Evolutionary conservation across 2,888 invertebrate species (phyloP).

Genomic region (Polietes domitor): DNA sequence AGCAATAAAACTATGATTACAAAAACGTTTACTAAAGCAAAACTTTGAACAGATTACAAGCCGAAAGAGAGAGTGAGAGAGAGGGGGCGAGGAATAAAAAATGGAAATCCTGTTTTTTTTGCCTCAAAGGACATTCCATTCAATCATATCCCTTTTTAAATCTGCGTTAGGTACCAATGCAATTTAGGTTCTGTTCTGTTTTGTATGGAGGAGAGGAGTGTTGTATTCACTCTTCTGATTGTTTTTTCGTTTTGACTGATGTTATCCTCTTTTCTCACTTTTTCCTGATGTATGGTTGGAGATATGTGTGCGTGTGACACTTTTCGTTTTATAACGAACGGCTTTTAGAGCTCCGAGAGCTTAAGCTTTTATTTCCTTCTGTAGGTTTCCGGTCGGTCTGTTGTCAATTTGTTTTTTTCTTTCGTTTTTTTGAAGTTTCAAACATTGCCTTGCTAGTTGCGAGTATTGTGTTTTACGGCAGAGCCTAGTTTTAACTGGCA

Average conservation of each 20-base stretch:
- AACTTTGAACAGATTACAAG: constrained; percentile 21
- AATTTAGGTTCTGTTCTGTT: background rate
- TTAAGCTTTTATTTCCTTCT: constrained; percentile 64
- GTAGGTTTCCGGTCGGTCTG: constrained; percentile 56
- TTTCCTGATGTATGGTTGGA: no score
- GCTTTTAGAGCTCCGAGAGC: constrained; percentile 43
- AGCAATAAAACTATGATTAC: constrained; percentile 51
- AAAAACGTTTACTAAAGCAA: constrained; percentile 42
- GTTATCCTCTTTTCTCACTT: constrained; percentile 39
- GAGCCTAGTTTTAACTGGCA: constrained; percentile 47
- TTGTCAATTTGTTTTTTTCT: background rate
- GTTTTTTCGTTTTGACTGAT: constrained; percentile 34
- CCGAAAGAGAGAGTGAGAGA: background rate
- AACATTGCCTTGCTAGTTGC: background rate
- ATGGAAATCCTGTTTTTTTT: background rate
- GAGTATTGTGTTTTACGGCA: constrained; percentile 20
- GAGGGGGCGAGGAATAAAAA: background rate
- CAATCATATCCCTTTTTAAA: constrained; percentile 36
- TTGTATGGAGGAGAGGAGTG: background rate
- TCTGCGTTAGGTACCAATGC: no score
- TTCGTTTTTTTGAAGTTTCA: no score
- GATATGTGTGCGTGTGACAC: background rate
- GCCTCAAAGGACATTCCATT: constrained; percentile 6
- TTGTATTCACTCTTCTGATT: background rate
- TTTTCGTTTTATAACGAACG: constrained; percentile 11